A percentile compares a stretch with the other conserved stretches of the same genome.
phyloP scores from a whole-genome alignment of 2,797 vertebrate genomes.

The Cyprinella venusta region DNA sequence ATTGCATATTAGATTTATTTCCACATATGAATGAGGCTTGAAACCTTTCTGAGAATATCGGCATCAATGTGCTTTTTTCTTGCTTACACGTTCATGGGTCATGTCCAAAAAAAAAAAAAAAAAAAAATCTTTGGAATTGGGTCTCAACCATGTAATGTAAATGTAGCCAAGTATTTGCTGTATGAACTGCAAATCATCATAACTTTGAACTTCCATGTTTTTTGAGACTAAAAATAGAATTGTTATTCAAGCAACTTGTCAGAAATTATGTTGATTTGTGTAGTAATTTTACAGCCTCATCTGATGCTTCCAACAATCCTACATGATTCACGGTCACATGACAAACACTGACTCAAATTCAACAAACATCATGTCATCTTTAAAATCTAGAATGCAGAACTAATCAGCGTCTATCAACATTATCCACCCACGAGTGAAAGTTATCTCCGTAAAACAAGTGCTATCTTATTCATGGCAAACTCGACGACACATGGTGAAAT shows the following conservation, averaged over 20 bases:
- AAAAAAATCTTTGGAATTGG: neutral
- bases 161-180: neutral
- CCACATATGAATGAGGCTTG: neutral
- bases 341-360: neutral
- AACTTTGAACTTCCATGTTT: neutral
- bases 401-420: constrained; percentile 1
- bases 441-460: constrained; percentile 5
- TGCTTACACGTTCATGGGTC: no score
- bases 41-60: neutral
- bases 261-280: neutral
- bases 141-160: neutral
- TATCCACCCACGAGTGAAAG: neutral
- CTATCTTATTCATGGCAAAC: neutral
- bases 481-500: constrained; percentile 33
- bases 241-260: neutral
- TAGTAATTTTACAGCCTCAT: neutral
- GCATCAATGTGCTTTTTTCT: neutral
- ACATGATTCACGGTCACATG: neutral
- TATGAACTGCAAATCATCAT: neutral
- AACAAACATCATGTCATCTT: neutral
- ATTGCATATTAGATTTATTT: neutral
- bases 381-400: neutral
- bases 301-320: neutral
- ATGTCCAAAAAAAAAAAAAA: no score
- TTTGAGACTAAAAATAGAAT: neutral